These are phyloP conservation scores for Caenorhabditis angaria DNA, from an alignment of 2,888 invertebrate genomes.

Conservation along the genomic window DNA sequence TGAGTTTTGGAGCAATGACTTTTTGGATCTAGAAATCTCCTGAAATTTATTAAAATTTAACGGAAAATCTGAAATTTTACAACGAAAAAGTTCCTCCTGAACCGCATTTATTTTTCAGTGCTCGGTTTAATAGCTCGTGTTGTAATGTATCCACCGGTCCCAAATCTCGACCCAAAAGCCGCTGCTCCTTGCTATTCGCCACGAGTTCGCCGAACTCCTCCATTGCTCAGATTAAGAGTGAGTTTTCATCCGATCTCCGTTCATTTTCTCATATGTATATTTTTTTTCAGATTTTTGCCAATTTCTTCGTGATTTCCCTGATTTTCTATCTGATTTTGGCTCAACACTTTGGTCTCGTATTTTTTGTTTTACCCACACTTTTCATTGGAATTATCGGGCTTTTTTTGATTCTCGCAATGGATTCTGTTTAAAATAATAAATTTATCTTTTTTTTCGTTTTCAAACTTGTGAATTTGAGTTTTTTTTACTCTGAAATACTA, in stretches of 20 bases:
- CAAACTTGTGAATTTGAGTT: not conserved
- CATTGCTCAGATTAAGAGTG: constrained; percentile 40
- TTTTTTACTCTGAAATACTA: constrained; percentile 7
- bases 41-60: too few species aligned
- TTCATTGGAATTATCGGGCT: not conserved
- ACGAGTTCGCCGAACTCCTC: constrained; percentile 27
- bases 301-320: not conserved
- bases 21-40: not conserved
- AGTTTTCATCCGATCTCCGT: not conserved
- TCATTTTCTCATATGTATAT: not conserved
- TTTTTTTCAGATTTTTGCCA: constrained; percentile 7
- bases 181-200: constrained; percentile 36
- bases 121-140: constrained; percentile 30
- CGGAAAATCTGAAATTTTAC: too few species aligned
- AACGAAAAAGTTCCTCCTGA: too few species aligned
- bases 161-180: constrained; percentile 34
- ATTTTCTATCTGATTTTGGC: constrained; percentile 6
- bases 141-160: constrained; percentile 52
- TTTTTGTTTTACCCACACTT: constrained; percentile 6
- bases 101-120: constrained; percentile 24
- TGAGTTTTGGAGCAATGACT: constrained; percentile 12
- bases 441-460: not conserved
- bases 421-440: constrained; percentile 1
- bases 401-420: not conserved
- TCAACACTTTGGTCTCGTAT: not conserved